Evolutionary conservation across 2,113 vertebrate species (phyloP).

Genomic region (Odontesthes bonariensis): DNA sequence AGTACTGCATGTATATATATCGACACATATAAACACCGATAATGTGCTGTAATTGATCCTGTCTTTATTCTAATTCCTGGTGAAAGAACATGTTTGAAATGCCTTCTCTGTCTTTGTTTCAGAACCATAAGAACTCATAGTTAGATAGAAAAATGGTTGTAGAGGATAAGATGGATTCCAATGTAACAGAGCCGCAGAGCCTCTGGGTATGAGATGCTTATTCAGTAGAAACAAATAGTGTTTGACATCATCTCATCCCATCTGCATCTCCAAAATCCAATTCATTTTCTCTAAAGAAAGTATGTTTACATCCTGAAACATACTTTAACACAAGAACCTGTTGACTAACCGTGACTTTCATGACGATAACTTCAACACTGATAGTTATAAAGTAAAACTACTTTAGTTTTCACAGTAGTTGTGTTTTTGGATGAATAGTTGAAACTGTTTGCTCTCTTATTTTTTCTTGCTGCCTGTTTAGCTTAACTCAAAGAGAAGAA

Average conservation of each 20-base stretch:
- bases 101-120: constrained; percentile 56
- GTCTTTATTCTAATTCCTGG: neutral
- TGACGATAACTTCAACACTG: neutral
- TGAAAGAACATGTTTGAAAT: constrained; percentile 7
- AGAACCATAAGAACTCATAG: constrained; percentile 48
- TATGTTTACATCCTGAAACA: constrained; percentile 38
- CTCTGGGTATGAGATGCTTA: constrained; percentile 60
- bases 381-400: neutral
- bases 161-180: constrained; percentile 64
- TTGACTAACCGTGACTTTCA: neutral
- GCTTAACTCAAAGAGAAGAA: constrained; percentile 16
- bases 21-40: no score
- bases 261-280: constrained; percentile 23
- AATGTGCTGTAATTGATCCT: neutral
- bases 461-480: neutral
- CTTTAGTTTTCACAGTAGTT: neutral
- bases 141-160: constrained; percentile 54
- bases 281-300: constrained; percentile 12
- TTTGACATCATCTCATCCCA: constrained; percentile 45
- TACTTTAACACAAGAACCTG: neutral
- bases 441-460: neutral
- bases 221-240: constrained; percentile 1
- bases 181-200: constrained; percentile 56
- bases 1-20: neutral
- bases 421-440: neutral